phyloP scores from a whole-genome alignment of 2,888 invertebrate genomes.

The Hemaris fuciformis region DNA sequence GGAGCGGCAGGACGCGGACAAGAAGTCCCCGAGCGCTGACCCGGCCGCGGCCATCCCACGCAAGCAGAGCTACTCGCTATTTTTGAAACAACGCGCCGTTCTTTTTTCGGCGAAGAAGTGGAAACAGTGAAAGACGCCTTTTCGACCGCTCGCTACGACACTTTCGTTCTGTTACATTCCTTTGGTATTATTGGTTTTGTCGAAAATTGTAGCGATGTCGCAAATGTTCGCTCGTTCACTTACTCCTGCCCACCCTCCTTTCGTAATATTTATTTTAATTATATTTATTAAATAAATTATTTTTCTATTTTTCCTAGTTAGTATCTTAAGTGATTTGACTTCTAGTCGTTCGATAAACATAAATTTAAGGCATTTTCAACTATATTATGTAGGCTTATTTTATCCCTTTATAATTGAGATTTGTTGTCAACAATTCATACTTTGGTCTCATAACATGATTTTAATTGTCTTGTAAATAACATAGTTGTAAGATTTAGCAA shows the following conservation, averaged over 20 bases:
- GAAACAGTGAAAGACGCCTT: slow-evolving; percentile 50
- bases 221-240: slow-evolving; percentile 36
- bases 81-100: slow-evolving; percentile 74
- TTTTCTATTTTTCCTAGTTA: slow-evolving; percentile 6
- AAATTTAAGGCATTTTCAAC: neutral
- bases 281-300: slow-evolving; percentile 8
- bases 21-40: slow-evolving; percentile 19
- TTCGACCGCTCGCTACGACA: slow-evolving; percentile 11
- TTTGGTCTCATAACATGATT: neutral
- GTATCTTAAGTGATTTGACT: neutral
- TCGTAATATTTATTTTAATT: slow-evolving; percentile 25
- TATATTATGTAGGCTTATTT: neutral
- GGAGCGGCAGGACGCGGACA: slow-evolving; percentile 36
- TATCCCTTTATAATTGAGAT: neutral
- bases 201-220: slow-evolving; percentile 35
- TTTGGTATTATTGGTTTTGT: slow-evolving; percentile 12
- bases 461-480: neutral
- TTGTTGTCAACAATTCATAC: neutral
- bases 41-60: slow-evolving; percentile 40
- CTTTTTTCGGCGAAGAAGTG: slow-evolving; percentile 80
- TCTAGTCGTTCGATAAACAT: neutral
- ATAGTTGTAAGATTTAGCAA: slow-evolving; percentile 1
- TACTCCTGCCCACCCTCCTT: slow-evolving; percentile 67
- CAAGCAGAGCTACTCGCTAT: slow-evolving; percentile 77
- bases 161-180: slow-evolving; percentile 16